Conservation (phyloP, 2,888 invertebrate genomes). For the Matsumyia berberina region DNA sequence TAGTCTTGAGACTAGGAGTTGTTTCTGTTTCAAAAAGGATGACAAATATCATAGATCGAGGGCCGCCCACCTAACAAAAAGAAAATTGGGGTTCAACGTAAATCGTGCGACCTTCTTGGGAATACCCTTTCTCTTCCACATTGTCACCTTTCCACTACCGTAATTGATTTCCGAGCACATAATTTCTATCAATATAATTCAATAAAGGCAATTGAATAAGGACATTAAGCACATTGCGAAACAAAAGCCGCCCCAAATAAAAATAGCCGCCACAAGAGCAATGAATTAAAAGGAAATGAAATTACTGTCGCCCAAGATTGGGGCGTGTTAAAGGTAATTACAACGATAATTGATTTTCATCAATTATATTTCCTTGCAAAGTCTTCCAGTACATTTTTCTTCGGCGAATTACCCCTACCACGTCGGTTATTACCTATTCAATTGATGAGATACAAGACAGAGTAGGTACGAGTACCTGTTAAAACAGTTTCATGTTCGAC, state of each 20-base stretch:
- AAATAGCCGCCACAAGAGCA: conserved; percentile 7
- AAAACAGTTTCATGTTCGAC: conserved; percentile 68
- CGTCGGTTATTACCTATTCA: conserved; percentile 19
- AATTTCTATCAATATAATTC: conserved; percentile 34
- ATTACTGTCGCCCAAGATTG: conserved; percentile 47
- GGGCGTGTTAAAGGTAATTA: conserved; percentile 49
- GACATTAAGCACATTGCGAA: conserved; percentile 45
- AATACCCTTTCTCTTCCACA: neutral
- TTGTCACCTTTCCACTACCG: neutral
- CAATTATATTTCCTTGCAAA: conserved; percentile 52
- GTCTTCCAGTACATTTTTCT: conserved; percentile 19
- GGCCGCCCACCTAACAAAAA: too few relatives aligned
- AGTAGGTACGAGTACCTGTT: conserved; percentile 21
- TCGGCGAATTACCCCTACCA: neutral
- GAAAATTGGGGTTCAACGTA: too few relatives aligned
- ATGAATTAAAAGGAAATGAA: conserved; percentile 56
- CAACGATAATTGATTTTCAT: conserved; percentile 60
- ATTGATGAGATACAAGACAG: conserved; percentile 21
- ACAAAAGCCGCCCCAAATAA: conserved; percentile 40
- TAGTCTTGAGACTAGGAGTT: too few relatives aligned
- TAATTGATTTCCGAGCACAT: neutral
- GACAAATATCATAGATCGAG: too few relatives aligned
- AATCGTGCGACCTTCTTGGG: too few relatives aligned
- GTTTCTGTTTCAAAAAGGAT: too few relatives aligned
- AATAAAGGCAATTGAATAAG: conserved; percentile 66